These are phyloP conservation scores for Tyrannus savana DNA, from an alignment of 2,113 vertebrate genomes.

Conservation along the genomic window DNA sequence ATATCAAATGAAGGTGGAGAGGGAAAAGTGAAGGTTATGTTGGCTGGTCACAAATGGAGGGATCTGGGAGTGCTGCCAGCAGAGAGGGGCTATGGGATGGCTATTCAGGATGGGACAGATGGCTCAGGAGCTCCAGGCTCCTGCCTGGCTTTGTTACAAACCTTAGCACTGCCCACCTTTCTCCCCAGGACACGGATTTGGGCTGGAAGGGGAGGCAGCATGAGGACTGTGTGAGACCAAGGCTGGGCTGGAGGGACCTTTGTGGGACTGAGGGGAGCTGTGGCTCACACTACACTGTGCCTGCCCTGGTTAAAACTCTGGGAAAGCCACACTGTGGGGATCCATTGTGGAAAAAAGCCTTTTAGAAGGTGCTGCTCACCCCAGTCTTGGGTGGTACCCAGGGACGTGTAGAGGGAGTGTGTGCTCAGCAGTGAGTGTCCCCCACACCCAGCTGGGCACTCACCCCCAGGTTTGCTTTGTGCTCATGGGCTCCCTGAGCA, in stretches of 20 bases:
- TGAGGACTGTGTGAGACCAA: background rate
- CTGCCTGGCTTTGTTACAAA: background rate
- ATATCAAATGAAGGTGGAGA: background rate
- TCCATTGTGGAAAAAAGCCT: fast-evolving
- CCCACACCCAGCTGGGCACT: background rate
- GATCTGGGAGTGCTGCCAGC: constrained; percentile 42
- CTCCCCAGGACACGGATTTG: background rate
- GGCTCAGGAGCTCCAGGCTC: background rate
- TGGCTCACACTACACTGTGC: background rate
- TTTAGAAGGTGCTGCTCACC: background rate
- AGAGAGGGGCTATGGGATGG: background rate
- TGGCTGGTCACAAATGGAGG: background rate
- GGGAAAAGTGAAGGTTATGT: background rate
- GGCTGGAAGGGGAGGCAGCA: background rate
- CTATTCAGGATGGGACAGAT: background rate
- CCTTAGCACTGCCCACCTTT: background rate
- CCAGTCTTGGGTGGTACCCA: background rate
- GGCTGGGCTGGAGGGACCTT: background rate
- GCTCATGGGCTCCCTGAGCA: background rate
- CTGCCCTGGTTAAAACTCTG: background rate
- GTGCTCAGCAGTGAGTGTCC: background rate
- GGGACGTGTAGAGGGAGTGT: background rate
- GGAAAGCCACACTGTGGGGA: background rate
- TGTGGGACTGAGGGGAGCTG: background rate
- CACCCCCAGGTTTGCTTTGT: background rate